Evolutionary conservation across 2,888 invertebrate species (phyloP).

Genomic region (Acanthosepion esculentum): DNA sequence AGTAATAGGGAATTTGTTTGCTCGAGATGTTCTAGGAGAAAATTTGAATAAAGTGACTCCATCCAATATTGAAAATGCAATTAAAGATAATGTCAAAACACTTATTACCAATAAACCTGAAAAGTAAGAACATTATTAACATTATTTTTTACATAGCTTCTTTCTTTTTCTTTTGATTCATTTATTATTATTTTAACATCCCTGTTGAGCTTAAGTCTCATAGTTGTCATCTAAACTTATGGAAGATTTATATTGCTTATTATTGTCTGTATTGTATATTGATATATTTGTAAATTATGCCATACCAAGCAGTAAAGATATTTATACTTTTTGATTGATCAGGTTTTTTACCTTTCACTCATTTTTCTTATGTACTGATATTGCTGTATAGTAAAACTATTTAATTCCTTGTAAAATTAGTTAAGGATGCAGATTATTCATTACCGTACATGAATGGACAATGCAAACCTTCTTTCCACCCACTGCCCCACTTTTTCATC

Average conservation of each 20-base stretch:
- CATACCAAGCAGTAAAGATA: background rate
- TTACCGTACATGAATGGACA: too few species aligned
- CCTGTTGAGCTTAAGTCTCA: background rate
- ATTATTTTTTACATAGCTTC: background rate
- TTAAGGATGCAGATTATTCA: too few species aligned
- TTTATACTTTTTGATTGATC: background rate
- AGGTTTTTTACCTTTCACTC: background rate
- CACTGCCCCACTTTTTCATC: too few species aligned
- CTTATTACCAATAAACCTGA: background rate
- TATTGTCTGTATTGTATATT: background rate
- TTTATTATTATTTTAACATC: too few species aligned
- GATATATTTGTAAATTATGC: background rate
- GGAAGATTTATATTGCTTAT: background rate
- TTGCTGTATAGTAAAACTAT: too few species aligned
- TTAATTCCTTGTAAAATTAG: too few species aligned
- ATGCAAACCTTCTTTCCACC: too few species aligned
- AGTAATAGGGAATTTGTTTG: constrained; percentile 36
- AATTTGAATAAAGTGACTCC: background rate
- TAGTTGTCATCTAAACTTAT: background rate
- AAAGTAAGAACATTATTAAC: background rate
- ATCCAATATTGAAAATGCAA: background rate
- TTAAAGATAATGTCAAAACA: background rate
- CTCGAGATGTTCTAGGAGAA: constrained; percentile 35
- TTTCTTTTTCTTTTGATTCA: background rate
- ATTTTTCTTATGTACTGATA: too few species aligned